Percentiles rank a stretch among this genome's conserved stretches.
phyloP scores from a whole-genome alignment of 1,140 invertebrate species.

The Heliconius eleuchia region DNA sequence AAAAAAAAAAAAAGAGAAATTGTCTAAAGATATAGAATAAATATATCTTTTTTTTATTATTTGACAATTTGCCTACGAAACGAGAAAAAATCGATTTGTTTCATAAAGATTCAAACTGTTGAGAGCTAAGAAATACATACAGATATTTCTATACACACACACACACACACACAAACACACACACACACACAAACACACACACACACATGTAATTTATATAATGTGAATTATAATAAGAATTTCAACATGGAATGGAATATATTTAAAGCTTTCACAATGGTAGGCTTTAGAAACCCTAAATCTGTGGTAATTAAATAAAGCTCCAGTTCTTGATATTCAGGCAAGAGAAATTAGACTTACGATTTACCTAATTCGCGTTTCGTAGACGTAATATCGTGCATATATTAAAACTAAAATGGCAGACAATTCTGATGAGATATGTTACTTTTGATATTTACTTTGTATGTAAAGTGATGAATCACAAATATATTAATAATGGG shows the following conservation, averaged over 20 bases:
- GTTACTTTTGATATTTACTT: not conserved
- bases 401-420: constrained; percentile 9
- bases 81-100: no score
- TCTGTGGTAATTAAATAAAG: constrained; percentile 22
- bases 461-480: not conserved
- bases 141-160: not conserved
- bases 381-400: not conserved
- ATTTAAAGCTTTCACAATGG: constrained; percentile 9
- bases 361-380: constrained; percentile 19
- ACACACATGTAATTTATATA: not conserved
- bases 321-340: constrained; percentile 20
- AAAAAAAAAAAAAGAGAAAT: no score
- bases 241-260: not conserved
- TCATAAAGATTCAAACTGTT: no score
- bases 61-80: no score
- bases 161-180: no score
- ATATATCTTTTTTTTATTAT: no score
- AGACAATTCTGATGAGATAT: not conserved
- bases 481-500: not conserved
- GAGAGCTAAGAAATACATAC: not conserved
- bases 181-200: no score
- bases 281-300: constrained; percentile 15
- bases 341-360: constrained; percentile 16
- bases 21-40: no score
- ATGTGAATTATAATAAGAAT: not conserved